Evolutionary conservation across 2,113 vertebrate species (phyloP), one percentile per base, ranked within the genome.

Genomic region (Nothobranchius kuhntae): DNA sequence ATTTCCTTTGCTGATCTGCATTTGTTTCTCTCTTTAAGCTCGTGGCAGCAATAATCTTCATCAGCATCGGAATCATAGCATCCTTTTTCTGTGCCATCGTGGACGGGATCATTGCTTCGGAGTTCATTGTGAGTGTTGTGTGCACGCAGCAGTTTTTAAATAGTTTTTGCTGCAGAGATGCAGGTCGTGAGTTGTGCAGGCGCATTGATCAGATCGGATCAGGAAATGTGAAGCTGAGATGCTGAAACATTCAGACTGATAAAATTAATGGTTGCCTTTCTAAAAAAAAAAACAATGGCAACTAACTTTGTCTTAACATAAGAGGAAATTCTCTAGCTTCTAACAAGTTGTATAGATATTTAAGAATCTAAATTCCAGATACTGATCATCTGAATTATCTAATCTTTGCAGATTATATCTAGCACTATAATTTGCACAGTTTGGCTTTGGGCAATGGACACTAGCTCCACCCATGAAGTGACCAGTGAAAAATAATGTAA

Each of bases 41-140:
- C 64, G 91, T 95, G 65, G 95, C 96, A 1, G 93, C 97, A 47
- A 95, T 98, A 0, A 95, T 99, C 68, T 97, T 98, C 83, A 92
- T 98, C 93, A 97, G 96, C 77, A 94, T 98, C 9, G 97, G 97
- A 0, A 93, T 96, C 54, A 94, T 95, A 15, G 92, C 95, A 0
- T 94, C 96, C 0, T 98, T 98, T 91, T 94, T 96, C 87, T 97
- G 96, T 54, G 94, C 96, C 69, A 89, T 96, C 3, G 92, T 98
- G 59, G 96, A 99, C 0, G 95, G 96, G 14, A 93, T 98, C 77
- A 95, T 98, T 4, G 96, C 96, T 0, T 95, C 96, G 1, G 91
- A 93, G 46, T 95, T 95, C 76, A 95, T 98, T 9, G 97, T 98
- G 88, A 94, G 96, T 95, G 82, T 48, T 6, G 45, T 3, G n/a